Base-by-base conservation (phyloP, 2,888 invertebrate species). In the Eupithecia dodoneata region DNA sequence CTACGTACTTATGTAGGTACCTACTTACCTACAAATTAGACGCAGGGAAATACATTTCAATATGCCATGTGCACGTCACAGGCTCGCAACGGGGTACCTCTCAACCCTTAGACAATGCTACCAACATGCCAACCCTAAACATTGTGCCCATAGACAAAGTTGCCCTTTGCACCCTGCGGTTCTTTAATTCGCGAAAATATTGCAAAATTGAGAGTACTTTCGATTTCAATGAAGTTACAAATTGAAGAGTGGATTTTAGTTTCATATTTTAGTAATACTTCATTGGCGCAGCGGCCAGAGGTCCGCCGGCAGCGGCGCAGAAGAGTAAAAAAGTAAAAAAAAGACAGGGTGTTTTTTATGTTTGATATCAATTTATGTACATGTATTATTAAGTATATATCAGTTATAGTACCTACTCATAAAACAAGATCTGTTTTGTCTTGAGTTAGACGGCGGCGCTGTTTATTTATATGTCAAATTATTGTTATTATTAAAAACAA, bases 1-100 rank as follows among this genome's bases (percentile, higher is more conserved):
- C n/a, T 41, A 66, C 42, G 13, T 42, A 12, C n/a, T n/a, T n/a
- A n/a, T n/a, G n/a, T n/a, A 30, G 30, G 70, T 70, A 18, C 7
- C 6, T 41, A 69, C 69, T 69, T 45, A 45, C 69, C 47, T 47
- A 67, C 73, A 76, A 76, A 76, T 75, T 71, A 71, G 65, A 52
- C n/a, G 49, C 9, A 45, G 30, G 59, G 65, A 79, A 81, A 78
- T 74, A 76, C 74, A 72, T 77, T 79, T 73, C 69, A 59, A 75
- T 59, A 81, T 83, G 91, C 86, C 93, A 93, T 94, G 87, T 93
- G 93, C 87, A 87, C 85, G 79, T 80, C 85, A 84, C 87, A 82
- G 81, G 80, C 79, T 76, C 78, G 85, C 82, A 55, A 83, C 87
- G 80, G 93, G 92, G 86, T 86, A 87, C 85, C 78, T 69, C 85